Percentiles rank a stretch among this genome's conserved stretches.
Evolutionary conservation across 1,140 invertebrate genomes (phyloP).

Genomic region (Trialeurodes vaporariorum): DNA sequence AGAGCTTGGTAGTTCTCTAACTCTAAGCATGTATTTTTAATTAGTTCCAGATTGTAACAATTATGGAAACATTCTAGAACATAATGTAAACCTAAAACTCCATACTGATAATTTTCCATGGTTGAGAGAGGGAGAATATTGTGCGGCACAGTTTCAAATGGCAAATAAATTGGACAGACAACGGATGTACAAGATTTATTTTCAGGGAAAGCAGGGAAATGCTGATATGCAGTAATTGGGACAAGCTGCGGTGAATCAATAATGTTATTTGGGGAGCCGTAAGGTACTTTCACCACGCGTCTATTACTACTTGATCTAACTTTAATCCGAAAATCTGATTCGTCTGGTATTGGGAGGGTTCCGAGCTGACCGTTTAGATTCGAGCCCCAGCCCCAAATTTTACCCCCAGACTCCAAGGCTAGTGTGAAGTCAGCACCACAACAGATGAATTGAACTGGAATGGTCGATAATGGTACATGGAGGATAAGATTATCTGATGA

Average conservation of each 20-base stretch:
- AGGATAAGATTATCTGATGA: constrained; percentile 13
- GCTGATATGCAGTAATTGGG: not conserved
- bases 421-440: constrained; percentile 62
- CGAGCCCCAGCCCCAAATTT: constrained; percentile 50
- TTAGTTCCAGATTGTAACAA: not conserved
- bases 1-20: not conserved
- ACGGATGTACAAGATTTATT: not conserved
- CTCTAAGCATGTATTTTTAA: not conserved
- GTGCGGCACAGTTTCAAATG: not conserved
- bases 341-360: not conserved
- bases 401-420: constrained; percentile 43
- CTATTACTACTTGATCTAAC: not conserved
- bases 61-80: not conserved
- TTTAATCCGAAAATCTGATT: not conserved
- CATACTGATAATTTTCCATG: not conserved
- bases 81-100: not conserved
- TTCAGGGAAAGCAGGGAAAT: not conserved
- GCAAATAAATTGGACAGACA: not conserved
- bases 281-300: not conserved
- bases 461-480: constrained; percentile 10
- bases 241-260: not conserved
- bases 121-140: not conserved
- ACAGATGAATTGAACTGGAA: constrained; percentile 34
- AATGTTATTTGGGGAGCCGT: not conserved
- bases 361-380: constrained; percentile 42